Evolutionary conservation across 1,140 invertebrate genomes (phyloP).

Genomic region (Frieseomelitta varia): DNA sequence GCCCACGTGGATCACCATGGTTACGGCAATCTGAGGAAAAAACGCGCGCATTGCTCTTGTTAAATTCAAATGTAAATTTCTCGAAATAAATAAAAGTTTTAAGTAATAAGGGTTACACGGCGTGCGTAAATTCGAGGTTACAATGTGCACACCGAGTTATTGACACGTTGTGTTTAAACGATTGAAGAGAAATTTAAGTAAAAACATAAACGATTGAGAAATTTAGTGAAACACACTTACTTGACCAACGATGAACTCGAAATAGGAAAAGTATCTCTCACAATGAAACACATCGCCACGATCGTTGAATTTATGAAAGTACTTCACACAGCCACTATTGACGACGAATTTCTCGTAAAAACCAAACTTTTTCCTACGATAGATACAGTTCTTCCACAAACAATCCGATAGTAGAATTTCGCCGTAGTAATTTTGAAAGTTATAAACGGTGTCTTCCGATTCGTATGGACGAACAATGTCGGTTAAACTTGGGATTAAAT

Average conservation of each 20-base stretch:
- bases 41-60: not conserved
- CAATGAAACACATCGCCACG: constrained; percentile 29
- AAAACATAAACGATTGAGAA: not conserved
- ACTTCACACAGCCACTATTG: constrained; percentile 30
- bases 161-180: not conserved
- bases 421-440: constrained; percentile 36
- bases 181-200: too few relatives aligned
- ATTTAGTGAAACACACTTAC: constrained; percentile 22
- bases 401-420: constrained; percentile 23
- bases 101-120: too few relatives aligned
- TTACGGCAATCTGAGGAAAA: constrained; percentile 8
- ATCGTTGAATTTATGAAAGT: constrained; percentile 23
- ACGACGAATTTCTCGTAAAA: constrained; percentile 44
- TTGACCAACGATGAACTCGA: constrained; percentile 28
- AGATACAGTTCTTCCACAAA: constrained; percentile 15
- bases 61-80: not conserved
- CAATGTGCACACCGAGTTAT: not conserved
- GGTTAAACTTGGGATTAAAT: constrained; percentile 22
- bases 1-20: constrained; percentile 35
- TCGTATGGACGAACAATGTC: constrained; percentile 37
- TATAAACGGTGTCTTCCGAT: constrained; percentile 50
- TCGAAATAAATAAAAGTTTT: not conserved
- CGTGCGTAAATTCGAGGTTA: too few relatives aligned
- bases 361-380: constrained; percentile 28
- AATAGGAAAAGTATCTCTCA: constrained; percentile 26